phyloP scores from a whole-genome alignment of 2,888 invertebrate species.

The Hesperia comma region DNA sequence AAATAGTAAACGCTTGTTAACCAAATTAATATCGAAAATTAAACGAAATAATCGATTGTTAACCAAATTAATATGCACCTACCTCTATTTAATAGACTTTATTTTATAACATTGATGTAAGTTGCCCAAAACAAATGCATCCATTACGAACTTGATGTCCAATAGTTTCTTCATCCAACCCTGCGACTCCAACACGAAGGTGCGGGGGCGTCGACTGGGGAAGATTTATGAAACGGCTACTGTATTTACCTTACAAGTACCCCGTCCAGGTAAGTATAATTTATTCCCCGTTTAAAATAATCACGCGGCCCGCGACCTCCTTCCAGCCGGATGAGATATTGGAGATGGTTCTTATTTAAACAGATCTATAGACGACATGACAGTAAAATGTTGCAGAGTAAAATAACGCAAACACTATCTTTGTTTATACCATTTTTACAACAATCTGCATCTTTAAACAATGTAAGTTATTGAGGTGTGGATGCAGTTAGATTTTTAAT shows the following conservation, averaged over 20 bases:
- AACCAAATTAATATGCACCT: too few species aligned
- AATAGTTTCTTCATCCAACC: conserved; percentile 23
- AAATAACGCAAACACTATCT: background rate
- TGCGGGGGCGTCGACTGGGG: conserved; percentile 64
- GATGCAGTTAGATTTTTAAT: too few species aligned
- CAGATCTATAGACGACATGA: conserved; percentile 12
- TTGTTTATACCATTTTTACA: too few species aligned
- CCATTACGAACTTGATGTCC: background rate
- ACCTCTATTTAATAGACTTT: too few species aligned
- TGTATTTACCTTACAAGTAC: conserved; percentile 54
- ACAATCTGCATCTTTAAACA: too few species aligned
- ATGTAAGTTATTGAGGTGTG: too few species aligned
- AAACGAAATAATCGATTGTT: too few species aligned
- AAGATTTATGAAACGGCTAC: conserved; percentile 73
- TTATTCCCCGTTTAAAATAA: conserved; percentile 57
- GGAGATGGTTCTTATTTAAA: conserved; percentile 25
- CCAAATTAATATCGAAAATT: too few species aligned
- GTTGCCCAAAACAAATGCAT: too few species aligned
- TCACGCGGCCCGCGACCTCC: conserved; percentile 33
- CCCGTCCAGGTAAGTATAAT: conserved; percentile 50
- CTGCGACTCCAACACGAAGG: conserved; percentile 38
- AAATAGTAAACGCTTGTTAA: too few species aligned
- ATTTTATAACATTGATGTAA: too few species aligned
- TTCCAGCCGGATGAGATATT: conserved; percentile 29
- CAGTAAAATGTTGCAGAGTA: conserved; percentile 5